Percentiles rank a stretch among this genome's conserved stretches.
Evolutionary conservation across 1,140 invertebrate genomes (phyloP).

Genomic region (Nephila pilipes): DNA sequence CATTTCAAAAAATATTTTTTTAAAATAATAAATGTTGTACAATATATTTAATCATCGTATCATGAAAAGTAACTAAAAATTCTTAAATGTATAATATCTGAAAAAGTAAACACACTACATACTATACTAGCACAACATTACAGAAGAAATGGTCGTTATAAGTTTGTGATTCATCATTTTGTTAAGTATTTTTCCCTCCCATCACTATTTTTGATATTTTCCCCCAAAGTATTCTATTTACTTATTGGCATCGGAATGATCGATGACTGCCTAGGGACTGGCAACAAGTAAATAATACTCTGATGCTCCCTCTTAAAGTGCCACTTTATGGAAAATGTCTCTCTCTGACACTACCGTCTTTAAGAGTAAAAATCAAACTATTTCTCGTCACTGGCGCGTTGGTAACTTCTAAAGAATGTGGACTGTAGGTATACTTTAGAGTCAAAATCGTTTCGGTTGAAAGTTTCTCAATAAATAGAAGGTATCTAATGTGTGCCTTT

Average conservation of each 20-base stretch:
- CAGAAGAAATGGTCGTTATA: background rate
- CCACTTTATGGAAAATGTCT: conserved; percentile 47
- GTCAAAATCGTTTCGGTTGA: conserved; percentile 57
- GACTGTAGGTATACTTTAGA: conserved; percentile 8
- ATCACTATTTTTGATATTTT: conserved; percentile 33
- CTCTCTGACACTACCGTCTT: background rate
- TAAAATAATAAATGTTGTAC: too few species aligned
- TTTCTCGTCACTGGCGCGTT: background rate
- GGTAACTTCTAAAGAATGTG: conserved; percentile 9
- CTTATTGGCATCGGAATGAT: conserved; percentile 44
- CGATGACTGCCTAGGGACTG: conserved; percentile 40
- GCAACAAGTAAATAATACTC: conserved; percentile 68
- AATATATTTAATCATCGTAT: too few species aligned
- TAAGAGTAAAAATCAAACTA: conserved; percentile 23
- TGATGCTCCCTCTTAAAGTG: conserved; percentile 30
- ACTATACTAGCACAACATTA: background rate
- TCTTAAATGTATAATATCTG: background rate
- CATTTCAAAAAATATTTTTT: too few species aligned
- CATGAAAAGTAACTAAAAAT: too few species aligned
- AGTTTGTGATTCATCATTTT: conserved; percentile 20
- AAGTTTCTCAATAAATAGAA: conserved; percentile 63
- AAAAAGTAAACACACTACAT: background rate
- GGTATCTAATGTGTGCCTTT: conserved; percentile 69
- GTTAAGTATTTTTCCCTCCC: background rate
- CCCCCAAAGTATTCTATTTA: conserved; percentile 5